These are phyloP conservation scores for Marasmarcha lunaedactyla DNA, from an alignment of 2,888 invertebrate genomes.

Conservation along the genomic window DNA sequence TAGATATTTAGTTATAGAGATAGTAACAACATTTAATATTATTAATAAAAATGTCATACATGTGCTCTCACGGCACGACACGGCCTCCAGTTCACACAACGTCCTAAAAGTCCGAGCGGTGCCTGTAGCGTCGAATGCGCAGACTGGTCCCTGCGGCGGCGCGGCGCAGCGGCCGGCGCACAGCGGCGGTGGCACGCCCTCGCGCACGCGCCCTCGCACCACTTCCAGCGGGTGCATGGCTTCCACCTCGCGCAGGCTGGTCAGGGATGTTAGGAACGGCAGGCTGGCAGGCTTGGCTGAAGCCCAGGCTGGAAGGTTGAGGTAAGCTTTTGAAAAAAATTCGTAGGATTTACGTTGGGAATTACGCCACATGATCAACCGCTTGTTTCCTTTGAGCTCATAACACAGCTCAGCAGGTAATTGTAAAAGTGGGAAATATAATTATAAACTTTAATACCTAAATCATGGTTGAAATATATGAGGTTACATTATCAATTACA, in stretches of 20 bases:
- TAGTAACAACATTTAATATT: too few relatives aligned
- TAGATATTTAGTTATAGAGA: too few relatives aligned
- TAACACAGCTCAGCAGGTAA: too few relatives aligned
- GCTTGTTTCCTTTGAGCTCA: too few relatives aligned
- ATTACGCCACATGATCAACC: too few relatives aligned
- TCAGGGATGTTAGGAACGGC: conserved; percentile 39
- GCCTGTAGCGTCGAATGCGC: conserved; percentile 70
- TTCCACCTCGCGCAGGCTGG: conserved; percentile 28
- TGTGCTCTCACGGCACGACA: conserved; percentile 68
- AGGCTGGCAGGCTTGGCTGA: conserved; percentile 38
- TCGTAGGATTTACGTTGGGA: too few relatives aligned
- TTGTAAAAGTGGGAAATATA: too few relatives aligned
- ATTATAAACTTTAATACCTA: too few relatives aligned
- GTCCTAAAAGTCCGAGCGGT: conserved; percentile 68
- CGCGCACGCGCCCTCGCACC: conserved; percentile 35
- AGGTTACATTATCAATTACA: too few relatives aligned
- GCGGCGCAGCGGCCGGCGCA: conserved; percentile 48
- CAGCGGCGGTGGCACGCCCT: conserved; percentile 53
- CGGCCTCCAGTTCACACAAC: conserved; percentile 67
- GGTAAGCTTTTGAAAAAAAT: too few relatives aligned
- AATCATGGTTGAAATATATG: too few relatives aligned
- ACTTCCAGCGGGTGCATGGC: conserved; percentile 28
- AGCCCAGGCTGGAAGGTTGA: conserved; percentile 38
- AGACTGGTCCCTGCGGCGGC: conserved; percentile 64
- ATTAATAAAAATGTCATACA: too few relatives aligned